phyloP scores from a whole-genome alignment of 2,797 vertebrate genomes.

The Anas georgica region DNA sequence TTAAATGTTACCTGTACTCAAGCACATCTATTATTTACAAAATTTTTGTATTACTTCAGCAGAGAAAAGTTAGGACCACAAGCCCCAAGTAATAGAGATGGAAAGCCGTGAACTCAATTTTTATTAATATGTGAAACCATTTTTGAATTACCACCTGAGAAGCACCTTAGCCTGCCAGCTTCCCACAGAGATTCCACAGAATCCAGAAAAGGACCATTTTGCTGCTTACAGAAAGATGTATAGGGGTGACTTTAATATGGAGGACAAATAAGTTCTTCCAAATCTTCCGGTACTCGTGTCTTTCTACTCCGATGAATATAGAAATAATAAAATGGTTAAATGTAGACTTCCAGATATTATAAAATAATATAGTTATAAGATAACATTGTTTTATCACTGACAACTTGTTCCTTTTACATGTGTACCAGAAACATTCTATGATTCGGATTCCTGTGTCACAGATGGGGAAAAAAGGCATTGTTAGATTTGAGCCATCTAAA shows the following conservation, averaged over 20 bases:
- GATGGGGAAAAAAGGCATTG: not conserved
- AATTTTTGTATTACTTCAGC: not conserved
- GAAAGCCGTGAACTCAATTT: not conserved
- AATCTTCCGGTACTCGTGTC: not conserved
- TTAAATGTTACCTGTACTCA: not conserved
- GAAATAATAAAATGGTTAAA: not conserved
- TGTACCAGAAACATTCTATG: not conserved
- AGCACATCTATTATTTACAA: not conserved
- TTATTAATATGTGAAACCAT: not conserved
- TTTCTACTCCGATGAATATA: not conserved
- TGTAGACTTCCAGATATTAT: not conserved
- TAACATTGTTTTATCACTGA: not conserved
- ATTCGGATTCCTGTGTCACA: not conserved
- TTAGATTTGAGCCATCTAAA: not conserved
- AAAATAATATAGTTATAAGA: not conserved
- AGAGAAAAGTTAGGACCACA: not conserved
- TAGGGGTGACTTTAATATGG: not conserved
- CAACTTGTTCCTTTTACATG: not conserved
- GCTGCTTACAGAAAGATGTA: not conserved
- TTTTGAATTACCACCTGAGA: accelerated
- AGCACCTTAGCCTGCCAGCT: not conserved
- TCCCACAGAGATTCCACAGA: not conserved
- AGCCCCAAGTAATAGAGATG: not conserved
- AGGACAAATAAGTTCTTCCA: not conserved
- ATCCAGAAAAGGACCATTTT: not conserved